Conservation (phyloP, 2,797 vertebrate species). For the Sciurus carolinensis region DNA sequence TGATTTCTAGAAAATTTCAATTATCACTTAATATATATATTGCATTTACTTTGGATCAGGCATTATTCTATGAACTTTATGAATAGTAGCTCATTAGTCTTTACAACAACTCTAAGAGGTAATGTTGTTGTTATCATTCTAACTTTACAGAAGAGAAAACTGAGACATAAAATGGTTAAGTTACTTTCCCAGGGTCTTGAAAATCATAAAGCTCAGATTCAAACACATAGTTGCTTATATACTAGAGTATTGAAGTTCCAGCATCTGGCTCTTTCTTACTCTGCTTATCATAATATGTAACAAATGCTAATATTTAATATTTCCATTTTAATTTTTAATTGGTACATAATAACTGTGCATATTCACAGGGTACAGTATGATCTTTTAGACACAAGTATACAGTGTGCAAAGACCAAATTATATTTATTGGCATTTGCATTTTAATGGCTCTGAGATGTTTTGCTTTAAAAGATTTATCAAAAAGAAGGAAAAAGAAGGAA, state of each 20-base stretch:
- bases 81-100: neutral
- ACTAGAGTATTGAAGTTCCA: neutral
- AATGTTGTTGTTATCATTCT: neutral
- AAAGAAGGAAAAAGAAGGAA: neutral
- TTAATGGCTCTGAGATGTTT: neutral
- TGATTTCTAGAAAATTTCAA: neutral
- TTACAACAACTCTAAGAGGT: neutral
- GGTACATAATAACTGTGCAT: neutral
- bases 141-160: neutral
- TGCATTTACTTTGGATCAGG: neutral
- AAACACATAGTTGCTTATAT: neutral
- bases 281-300: neutral
- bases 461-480: slow-evolving; percentile 2
- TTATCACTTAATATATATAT: neutral
- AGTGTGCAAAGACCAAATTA: neutral
- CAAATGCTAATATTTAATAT: slow-evolving; percentile 19
- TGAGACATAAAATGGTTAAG: neutral
- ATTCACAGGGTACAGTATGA: neutral
- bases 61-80: neutral
- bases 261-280: neutral
- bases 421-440: neutral
- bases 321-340: neutral
- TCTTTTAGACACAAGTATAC: neutral
- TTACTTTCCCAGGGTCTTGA: neutral
- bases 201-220: neutral